Evolutionary conservation across 2,888 invertebrate genomes (phyloP), one percentile per base, ranked within the genome.

Genomic region (Muschampia plurimacula): DNA sequence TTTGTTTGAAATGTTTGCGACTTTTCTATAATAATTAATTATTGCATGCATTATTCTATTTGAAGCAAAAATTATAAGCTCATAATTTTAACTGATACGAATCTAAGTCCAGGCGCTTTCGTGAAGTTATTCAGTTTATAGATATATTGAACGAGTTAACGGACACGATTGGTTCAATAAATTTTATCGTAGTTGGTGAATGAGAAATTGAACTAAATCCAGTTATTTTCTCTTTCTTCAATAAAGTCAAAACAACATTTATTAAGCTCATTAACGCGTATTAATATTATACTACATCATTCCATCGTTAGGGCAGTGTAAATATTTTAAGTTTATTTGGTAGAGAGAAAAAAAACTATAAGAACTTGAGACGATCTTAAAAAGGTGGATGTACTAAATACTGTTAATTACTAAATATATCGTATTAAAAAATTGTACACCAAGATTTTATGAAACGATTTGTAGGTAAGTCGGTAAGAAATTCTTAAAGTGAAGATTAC

Each of bases 161-260:
- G 22, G 55, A 55, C 22, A 55, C 2, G 22, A 55, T 22, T 55
- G 55, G 22, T 22, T 55, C 55, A 22, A 55, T 55, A 55, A 55
- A 55, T 55, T 22, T 55, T 22, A 55, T 55, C 15, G 55, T 55
- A 55, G 22, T 22, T 52, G 52, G 52, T 15, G 52, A 52, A 52
- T 52, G 15, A 52, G 15, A 52, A 52, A 52, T 15, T 55, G 22
- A 22, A 22, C 2, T 55, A 10, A 55, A 55, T 22, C 55, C 9
- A 55, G 55, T 10, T 10, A 22, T 55, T 55, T 55, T 55, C 55
- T 55, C 55, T 22, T 55, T 22, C 22, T 55, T 55, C 22, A 22
- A 22, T 55, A 55, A 55, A 55, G 55, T 10, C 10, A 55, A 15
- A 55, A 22, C 22, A 22, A 55, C 55, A 52, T 52, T 15, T 15